A percentile compares a stretch with the other conserved stretches of the same genome.
Evolutionary conservation across 2,797 vertebrate genomes (phyloP).

Genomic region (Rallus crepitans): DNA sequence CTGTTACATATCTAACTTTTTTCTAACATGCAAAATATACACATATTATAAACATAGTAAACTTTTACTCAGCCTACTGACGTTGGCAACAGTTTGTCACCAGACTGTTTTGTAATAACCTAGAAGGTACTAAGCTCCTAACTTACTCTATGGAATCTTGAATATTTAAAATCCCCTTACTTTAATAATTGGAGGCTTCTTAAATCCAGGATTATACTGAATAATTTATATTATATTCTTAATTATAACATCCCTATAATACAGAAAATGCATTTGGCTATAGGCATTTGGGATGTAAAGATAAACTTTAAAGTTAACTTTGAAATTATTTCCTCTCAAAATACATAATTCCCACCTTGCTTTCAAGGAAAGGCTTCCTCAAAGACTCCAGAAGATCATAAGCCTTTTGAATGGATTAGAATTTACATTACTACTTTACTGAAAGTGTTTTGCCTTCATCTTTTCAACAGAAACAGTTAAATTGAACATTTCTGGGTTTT

Average conservation of each 20-base stretch:
- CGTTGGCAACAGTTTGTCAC: not conserved
- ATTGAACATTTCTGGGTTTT: not conserved
- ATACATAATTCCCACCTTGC: not conserved
- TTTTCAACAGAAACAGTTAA: not conserved
- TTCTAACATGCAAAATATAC: not conserved
- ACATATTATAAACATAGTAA: not conserved
- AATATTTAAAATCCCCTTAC: not conserved
- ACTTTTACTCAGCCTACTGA: not conserved
- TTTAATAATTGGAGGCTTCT: not conserved
- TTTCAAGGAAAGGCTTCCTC: not conserved
- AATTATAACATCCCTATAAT: not conserved
- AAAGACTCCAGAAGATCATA: not conserved
- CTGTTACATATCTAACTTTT: not conserved
- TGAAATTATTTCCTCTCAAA: not conserved
- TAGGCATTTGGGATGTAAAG: not conserved
- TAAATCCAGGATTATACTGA: not conserved
- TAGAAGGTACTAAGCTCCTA: not conserved
- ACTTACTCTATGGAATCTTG: not conserved
- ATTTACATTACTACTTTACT: not conserved
- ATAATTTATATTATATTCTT: not conserved
- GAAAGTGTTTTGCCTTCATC: not conserved
- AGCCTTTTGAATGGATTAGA: not conserved
- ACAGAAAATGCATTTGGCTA: not conserved
- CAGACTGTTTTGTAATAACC: not conserved
- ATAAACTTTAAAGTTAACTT: not conserved